Base-by-base conservation (phyloP, 1,140 invertebrate species). In the Drosophila athabasca region DNA sequence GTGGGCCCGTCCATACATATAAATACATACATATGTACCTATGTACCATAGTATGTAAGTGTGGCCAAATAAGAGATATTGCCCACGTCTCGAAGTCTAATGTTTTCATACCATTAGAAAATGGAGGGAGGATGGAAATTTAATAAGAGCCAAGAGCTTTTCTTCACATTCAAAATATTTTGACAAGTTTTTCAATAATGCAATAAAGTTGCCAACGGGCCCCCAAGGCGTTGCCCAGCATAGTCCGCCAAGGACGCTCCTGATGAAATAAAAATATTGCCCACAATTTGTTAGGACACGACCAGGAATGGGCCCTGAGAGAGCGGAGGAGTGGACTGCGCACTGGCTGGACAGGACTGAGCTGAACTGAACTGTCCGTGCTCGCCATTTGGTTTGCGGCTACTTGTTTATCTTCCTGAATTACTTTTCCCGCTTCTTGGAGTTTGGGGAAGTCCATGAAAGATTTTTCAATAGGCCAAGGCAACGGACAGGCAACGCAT, bases 141-240 rank as follows among this genome's bases (percentile, higher is more conserved):
- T 73, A 87, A 88, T 88, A 82, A 79, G 53, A 66, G 55, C 60
- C 77, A 69, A 78, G 65, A 75, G 83, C 79, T 83, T 76, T 88
- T 82, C 75, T 79, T 70, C 83, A 87, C 83, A 88, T 87, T 87
- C 83, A 87, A 87, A 89, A 88, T 88, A 88, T 88, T 88, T 88
- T 82, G 79, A 88, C 84, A 89, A 88, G 83, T 88, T 88, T 88
- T 88, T 88, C 84, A 88, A 88, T 88, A 88, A 88, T 88, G 83
- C 84, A 89, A 88, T 88, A 88, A 88, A 88, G 84, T 88, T 88
- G 76, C 39, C 72, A 83, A 71, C 69, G 64, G 52, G 22, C 43
- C 78, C 75, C 51, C 66, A 67, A 67, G 74, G 59, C 65, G 9
- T 17, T 31, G 54, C 35, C 46, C 46, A 49, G 19, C 39, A 29